Evolutionary conservation across 2,888 invertebrate genomes (phyloP).

Genomic region (Blastobasis lacticolella): DNA sequence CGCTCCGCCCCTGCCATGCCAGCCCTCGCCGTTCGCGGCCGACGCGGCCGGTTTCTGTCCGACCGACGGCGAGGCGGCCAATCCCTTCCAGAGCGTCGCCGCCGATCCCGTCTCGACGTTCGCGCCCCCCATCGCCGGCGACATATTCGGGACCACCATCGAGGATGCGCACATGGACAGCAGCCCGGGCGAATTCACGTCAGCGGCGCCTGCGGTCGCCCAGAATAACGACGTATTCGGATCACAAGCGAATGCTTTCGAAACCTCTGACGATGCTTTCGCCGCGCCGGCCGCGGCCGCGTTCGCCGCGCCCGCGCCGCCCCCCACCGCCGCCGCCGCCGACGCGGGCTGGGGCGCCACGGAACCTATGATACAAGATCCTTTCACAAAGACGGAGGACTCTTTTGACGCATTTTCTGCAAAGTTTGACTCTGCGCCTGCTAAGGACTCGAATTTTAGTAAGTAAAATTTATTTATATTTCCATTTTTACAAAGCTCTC

Average conservation of each 20-base stretch:
- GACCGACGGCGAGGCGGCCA: slow-evolving; percentile 33
- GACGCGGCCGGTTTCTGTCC: slow-evolving; percentile 23
- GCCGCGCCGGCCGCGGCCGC: slow-evolving; percentile 28
- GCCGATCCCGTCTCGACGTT: slow-evolving; percentile 19
- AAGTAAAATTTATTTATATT: slow-evolving; percentile 14
- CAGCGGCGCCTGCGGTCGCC: too few relatives aligned
- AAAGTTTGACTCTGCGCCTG: slow-evolving; percentile 85
- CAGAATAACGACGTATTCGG: too few relatives aligned
- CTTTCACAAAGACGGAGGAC: slow-evolving; percentile 51
- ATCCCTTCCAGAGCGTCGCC: slow-evolving; percentile 48
- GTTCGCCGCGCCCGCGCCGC: slow-evolving; percentile 15
- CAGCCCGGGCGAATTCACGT: too few relatives aligned
- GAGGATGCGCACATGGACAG: too few relatives aligned
- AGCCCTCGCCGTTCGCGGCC: slow-evolving; percentile 48
- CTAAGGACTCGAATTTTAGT: slow-evolving; percentile 47
- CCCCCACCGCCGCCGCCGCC: slow-evolving; percentile 16
- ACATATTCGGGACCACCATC: slow-evolving; percentile 25
- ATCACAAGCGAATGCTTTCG: too few relatives aligned
- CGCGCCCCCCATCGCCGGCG: not conserved
- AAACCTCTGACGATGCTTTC: slow-evolving; percentile 16
- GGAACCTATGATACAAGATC: slow-evolving; percentile 40
- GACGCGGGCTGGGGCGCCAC: slow-evolving; percentile 40
- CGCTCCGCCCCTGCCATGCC: slow-evolving; percentile 21
- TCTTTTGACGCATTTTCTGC: slow-evolving; percentile 91
- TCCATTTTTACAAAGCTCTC: not conserved